A percentile compares a stretch with the other conserved stretches of the same genome.
Conservation (phyloP, 2,888 invertebrate genomes). For the Cremastinae sp. region DNA sequence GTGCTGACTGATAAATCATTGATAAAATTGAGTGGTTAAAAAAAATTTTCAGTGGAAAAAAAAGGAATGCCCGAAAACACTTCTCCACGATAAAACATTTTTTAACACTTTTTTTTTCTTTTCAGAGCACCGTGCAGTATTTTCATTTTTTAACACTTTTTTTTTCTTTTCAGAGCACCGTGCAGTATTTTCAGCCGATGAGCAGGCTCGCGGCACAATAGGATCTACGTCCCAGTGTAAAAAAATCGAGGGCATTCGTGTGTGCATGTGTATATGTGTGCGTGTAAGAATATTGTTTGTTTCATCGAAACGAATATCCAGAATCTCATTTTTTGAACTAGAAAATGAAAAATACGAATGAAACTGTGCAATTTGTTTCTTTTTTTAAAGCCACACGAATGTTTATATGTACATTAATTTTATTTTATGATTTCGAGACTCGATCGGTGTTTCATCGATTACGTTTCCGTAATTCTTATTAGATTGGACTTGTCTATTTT, state of each 20-base stretch:
- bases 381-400: constrained; percentile 32
- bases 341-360: constrained; percentile 7
- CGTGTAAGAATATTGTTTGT: too few species aligned
- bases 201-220: constrained; percentile 77
- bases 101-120: not conserved
- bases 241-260: constrained; percentile 44
- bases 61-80: too few species aligned
- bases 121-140: not conserved
- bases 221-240: constrained; percentile 69
- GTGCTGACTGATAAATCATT: too few species aligned
- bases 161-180: constrained; percentile 70
- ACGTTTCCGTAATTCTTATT: constrained; percentile 29
- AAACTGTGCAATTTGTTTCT: constrained; percentile 25
- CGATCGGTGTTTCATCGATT: constrained; percentile 35
- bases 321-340: constrained; percentile 21
- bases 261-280: constrained; percentile 14
- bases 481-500: constrained; percentile 24
- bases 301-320: too few species aligned
- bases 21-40: too few species aligned
- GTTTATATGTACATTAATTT: constrained; percentile 40
- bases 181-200: constrained; percentile 79
- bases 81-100: not conserved
- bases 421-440: constrained; percentile 26
- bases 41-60: too few species aligned
- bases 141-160: constrained; percentile 23